Conservation (phyloP, 2,797 vertebrate genomes). For the Australoheros facetus region DNA sequence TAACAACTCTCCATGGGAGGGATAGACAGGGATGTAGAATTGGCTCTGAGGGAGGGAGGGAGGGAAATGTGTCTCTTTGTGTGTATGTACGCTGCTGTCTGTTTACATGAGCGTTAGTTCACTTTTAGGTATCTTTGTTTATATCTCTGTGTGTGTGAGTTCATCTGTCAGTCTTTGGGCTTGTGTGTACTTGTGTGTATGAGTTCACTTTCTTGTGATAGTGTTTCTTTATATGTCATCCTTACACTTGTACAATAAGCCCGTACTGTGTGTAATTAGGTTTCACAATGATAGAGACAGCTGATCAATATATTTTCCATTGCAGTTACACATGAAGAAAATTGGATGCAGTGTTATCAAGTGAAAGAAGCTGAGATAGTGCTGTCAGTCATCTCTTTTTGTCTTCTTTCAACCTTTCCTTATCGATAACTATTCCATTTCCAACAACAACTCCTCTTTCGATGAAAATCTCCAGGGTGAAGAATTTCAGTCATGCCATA, state of each 20-base stretch:
- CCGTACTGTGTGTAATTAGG: not conserved
- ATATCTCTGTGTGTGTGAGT: conserved; percentile 13
- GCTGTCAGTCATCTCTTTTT: not conserved
- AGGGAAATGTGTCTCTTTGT: not conserved
- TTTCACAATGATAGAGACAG: conserved; percentile 1
- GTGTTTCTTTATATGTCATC: not conserved
- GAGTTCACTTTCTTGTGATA: not conserved
- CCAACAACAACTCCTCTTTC: conserved; percentile 12
- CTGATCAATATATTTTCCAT: not conserved
- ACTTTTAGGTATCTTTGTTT: conserved; percentile 44
- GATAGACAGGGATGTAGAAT: conserved; percentile 57
- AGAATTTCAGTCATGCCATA: conserved; percentile 33
- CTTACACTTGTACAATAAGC: not conserved
- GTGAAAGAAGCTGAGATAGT: not conserved
- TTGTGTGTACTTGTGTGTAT: not conserved
- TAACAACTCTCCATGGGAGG: conserved; percentile 75
- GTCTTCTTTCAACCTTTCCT: conserved; percentile 5
- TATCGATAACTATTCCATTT: conserved; percentile 38
- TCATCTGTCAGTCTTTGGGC: conserved; percentile 41
- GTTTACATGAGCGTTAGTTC: conserved; percentile 23
- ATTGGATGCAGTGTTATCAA: not conserved
- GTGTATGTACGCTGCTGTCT: conserved; percentile 2
- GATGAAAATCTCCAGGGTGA: conserved; percentile 36
- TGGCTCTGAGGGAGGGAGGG: conserved; percentile 64
- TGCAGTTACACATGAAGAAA: not conserved